Evolutionary conservation across 2,888 invertebrate genomes (phyloP).

Genomic region (Nomada ruficornis): DNA sequence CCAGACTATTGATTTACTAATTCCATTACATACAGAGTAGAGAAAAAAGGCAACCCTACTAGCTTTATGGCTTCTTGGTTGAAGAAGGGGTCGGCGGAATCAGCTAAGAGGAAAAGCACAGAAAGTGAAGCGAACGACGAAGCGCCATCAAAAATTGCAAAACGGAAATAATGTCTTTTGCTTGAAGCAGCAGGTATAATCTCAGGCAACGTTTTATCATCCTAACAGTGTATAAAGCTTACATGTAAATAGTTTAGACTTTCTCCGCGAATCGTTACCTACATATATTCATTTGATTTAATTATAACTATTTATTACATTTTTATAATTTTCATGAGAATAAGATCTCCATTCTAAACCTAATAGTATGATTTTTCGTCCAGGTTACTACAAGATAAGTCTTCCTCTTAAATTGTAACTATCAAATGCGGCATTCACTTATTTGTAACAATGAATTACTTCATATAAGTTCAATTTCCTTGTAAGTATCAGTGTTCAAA

Average conservation of each 20-base stretch:
- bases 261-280: neutral
- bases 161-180: conserved; percentile 28
- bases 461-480: neutral
- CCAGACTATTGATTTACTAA: conserved; percentile 69
- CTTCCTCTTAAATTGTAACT: neutral
- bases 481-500: conserved; percentile 12
- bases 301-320: conserved; percentile 9
- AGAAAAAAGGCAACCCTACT: conserved; percentile 77
- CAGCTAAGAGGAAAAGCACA: conserved; percentile 82
- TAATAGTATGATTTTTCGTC: no score
- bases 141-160: conserved; percentile 46
- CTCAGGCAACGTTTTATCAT: neutral
- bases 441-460: neutral
- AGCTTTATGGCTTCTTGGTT: conserved; percentile 84
- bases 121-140: conserved; percentile 65
- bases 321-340: neutral
- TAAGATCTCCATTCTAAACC: no score
- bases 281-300: conserved; percentile 21
- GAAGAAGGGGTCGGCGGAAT: conserved; percentile 83
- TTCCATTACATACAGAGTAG: conserved; percentile 72
- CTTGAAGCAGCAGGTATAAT: neutral
- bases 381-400: neutral
- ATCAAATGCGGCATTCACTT: neutral
- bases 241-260: neutral
- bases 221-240: neutral